phyloP scores from a whole-genome alignment of 2,113 vertebrate genomes.

The Epinephelus lanceolatus region DNA sequence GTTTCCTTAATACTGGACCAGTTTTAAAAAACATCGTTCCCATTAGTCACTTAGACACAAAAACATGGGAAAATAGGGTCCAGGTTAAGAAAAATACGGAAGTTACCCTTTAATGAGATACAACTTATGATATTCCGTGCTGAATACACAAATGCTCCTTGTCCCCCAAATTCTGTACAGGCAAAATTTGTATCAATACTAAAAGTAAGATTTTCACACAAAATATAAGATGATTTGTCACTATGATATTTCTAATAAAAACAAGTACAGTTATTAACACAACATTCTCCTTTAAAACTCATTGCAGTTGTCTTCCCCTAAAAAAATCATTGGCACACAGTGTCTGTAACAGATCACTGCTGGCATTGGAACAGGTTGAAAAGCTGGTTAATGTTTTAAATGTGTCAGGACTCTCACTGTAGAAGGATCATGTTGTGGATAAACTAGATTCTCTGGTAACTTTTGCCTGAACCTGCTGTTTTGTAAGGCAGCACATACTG shows the following conservation, averaged over 20 bases:
- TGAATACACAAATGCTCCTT: no score
- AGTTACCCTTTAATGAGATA: no score
- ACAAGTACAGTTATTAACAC: not conserved
- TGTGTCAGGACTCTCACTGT: not conserved
- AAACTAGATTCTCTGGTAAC: not conserved
- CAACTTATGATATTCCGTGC: no score
- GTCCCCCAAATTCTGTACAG: no score
- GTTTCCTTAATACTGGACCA: no score
- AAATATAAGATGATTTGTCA: not conserved
- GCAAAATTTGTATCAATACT: not conserved
- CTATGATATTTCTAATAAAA: not conserved
- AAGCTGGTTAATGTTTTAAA: not conserved
- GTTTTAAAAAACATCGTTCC: no score
- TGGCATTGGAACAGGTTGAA: not conserved
- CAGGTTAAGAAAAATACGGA: no score
- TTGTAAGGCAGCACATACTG: not conserved
- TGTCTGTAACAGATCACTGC: not conserved
- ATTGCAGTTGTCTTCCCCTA: not conserved
- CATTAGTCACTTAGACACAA: no score
- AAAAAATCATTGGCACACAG: not conserved
- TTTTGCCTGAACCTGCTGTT: not conserved
- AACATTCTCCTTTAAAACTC: not conserved
- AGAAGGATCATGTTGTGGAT: not conserved
- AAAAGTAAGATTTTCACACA: not conserved
- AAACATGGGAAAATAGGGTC: no score